Conservation (phyloP, 2,888 invertebrate genomes). For the Synergus japonicus region DNA sequence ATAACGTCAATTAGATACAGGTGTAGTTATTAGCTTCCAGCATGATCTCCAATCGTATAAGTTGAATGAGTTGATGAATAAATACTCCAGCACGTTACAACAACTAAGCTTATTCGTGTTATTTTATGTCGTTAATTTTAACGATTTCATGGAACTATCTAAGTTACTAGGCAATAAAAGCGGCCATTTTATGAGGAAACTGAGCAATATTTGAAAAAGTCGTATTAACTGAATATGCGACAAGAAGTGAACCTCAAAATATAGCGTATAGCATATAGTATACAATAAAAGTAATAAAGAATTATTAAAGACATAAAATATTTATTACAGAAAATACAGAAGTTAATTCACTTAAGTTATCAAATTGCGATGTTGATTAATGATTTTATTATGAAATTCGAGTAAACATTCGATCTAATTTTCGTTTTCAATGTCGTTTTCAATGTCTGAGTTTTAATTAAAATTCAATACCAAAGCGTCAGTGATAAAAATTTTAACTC, state of each 20-base stretch:
- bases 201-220: background rate
- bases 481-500: constrained; percentile 15
- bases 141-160: background rate
- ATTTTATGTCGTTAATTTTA: constrained; percentile 7
- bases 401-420: background rate
- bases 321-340: background rate
- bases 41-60: background rate
- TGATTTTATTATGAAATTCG: background rate
- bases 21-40: background rate
- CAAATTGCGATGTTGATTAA: no score
- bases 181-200: background rate
- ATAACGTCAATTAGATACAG: background rate
- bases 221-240: background rate
- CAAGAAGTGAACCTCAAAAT: no score
- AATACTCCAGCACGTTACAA: background rate
- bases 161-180: background rate
- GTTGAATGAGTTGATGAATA: background rate
- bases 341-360: no score
- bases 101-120: background rate
- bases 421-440: background rate
- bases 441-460: background rate
- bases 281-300: background rate
- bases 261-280: no score
- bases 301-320: background rate
- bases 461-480: constrained; percentile 6